Evolutionary conservation across 2,797 vertebrate species (phyloP).

Genomic region (Tolypeutes matacus): DNA sequence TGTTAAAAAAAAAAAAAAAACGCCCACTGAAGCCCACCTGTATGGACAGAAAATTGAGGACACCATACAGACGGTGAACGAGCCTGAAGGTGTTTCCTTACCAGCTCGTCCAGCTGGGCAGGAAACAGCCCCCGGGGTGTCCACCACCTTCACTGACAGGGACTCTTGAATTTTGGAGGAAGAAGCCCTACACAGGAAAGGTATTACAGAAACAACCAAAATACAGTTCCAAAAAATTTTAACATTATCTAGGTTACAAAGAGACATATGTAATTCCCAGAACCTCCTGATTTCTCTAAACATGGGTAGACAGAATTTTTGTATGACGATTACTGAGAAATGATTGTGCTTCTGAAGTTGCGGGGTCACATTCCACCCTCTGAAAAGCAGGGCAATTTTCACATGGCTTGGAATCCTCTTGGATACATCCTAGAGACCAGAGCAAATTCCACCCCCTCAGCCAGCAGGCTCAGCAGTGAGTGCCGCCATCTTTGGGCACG

Average conservation of each 20-base stretch:
- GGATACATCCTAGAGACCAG: slow-evolving; percentile 59
- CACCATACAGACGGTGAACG: background rate
- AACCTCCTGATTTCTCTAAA: background rate
- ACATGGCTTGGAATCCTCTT: slow-evolving; percentile 80
- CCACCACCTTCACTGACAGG: slow-evolving; percentile 55
- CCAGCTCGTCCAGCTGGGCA: background rate
- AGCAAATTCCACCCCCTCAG: background rate
- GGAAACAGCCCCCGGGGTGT: background rate
- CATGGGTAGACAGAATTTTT: background rate
- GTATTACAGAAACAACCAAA: slow-evolving; percentile 60
- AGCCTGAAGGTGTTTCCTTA: background rate
- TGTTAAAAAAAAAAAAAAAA: slow-evolving; percentile 72
- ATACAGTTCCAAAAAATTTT: background rate
- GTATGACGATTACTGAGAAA: background rate
- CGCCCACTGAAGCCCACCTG: slow-evolving; percentile 70
- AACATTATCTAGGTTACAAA: slow-evolving; percentile 30
- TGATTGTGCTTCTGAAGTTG: slow-evolving; percentile 75
- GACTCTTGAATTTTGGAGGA: background rate
- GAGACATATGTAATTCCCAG: background rate
- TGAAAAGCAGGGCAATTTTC: slow-evolving; percentile 72
- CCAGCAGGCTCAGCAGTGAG: background rate
- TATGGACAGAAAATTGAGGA: slow-evolving; percentile 34
- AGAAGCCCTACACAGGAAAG: background rate
- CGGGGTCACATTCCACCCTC: slow-evolving; percentile 46
- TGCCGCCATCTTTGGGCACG: slow-evolving; percentile 69